phyloP scores from a whole-genome alignment of 2,113 vertebrate species.

The Cyanocitta stelleri region DNA sequence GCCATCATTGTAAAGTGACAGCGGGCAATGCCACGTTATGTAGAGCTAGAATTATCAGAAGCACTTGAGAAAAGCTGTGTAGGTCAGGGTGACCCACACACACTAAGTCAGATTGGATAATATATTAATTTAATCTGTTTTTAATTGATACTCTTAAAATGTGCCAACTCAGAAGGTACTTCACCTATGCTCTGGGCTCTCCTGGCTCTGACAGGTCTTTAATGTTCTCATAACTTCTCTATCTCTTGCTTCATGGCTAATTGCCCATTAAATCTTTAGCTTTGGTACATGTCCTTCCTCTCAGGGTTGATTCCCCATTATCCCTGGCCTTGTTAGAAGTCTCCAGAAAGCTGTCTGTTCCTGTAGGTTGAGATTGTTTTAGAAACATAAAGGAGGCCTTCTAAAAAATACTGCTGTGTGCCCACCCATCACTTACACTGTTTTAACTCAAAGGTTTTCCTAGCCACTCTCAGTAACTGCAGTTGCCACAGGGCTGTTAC shows the following conservation, averaged over 20 bases:
- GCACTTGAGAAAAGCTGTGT: background rate
- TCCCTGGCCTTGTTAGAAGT: background rate
- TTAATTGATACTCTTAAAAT: conserved; percentile 8
- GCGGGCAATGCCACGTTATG: background rate
- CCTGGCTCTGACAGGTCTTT: background rate
- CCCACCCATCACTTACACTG: background rate
- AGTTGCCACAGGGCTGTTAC: background rate
- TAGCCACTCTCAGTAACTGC: background rate
- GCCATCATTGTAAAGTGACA: background rate
- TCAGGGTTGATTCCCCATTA: background rate
- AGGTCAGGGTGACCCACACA: background rate
- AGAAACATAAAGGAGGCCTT: background rate
- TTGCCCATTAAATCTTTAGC: background rate
- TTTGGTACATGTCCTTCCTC: background rate
- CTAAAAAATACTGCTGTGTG: background rate
- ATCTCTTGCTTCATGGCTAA: background rate
- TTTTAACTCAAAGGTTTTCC: background rate
- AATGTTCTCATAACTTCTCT: background rate
- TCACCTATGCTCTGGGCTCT: background rate
- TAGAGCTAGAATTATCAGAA: background rate
- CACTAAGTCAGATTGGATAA: background rate
- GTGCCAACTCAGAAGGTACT: background rate
- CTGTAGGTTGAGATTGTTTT: background rate
- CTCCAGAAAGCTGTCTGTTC: background rate
- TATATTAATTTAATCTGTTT: background rate